A percentile compares a stretch with the other conserved stretches of the same genome.
Evolutionary conservation across 2,113 vertebrate species (phyloP).

Genomic region (Neogobius melanostomus): DNA sequence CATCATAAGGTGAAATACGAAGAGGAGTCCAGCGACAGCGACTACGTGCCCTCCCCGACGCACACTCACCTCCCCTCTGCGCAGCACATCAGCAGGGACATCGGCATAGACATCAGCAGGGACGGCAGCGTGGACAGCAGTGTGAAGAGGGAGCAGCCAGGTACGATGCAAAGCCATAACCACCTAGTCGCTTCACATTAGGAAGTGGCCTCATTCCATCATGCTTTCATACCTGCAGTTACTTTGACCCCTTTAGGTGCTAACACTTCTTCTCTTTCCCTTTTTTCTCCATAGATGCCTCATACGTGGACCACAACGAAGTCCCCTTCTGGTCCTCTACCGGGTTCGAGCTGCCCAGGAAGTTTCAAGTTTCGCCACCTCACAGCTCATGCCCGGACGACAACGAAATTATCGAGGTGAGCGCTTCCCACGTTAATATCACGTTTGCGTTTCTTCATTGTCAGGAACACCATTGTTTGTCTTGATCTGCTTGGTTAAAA

Average conservation of each 20-base stretch:
- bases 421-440: conserved; percentile 34
- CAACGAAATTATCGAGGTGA: conserved; percentile 72
- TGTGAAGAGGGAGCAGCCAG: conserved; percentile 63
- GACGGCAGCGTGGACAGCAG: conserved; percentile 82
- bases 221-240: conserved; percentile 3
- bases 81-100: too few species aligned
- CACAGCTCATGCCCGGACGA: conserved; percentile 47
- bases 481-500: conserved; percentile 38
- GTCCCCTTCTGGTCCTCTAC: conserved; percentile 46
- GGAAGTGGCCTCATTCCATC: too few species aligned
- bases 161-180: too few species aligned
- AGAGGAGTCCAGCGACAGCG: conserved; percentile 74
- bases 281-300: conserved; percentile 16
- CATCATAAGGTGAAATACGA: conserved; percentile 84
- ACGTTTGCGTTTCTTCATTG: conserved; percentile 61
- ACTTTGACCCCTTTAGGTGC: too few species aligned
- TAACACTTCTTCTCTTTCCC: neutral
- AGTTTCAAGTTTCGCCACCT: conserved; percentile 75
- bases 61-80: conserved; percentile 39
- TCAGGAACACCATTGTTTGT: conserved; percentile 64
- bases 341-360: conserved; percentile 4
- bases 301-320: neutral
- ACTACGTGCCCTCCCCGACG: conserved; percentile 33
- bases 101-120: too few species aligned
- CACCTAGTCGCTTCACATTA: too few species aligned